These are phyloP conservation scores for Aphelinus atriplicis DNA, from an alignment of 1,140 invertebrate species.

Conservation along the genomic window DNA sequence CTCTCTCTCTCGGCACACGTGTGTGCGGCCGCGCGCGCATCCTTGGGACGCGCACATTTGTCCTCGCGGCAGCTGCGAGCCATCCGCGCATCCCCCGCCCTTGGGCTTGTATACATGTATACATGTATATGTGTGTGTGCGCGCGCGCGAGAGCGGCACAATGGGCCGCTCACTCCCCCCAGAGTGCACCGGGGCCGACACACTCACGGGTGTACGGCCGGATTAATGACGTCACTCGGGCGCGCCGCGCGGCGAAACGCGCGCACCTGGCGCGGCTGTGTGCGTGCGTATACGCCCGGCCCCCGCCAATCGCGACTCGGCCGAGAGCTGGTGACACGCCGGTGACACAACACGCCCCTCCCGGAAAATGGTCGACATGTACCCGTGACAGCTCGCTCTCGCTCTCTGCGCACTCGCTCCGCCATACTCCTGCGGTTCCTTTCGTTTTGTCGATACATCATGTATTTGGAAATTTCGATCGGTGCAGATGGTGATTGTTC, in stretches of 20 bases:
- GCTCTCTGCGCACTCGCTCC: too few relatives aligned
- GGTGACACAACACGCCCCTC: constrained; percentile 14
- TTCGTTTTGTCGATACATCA: too few relatives aligned
- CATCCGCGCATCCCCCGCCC: constrained; percentile 9
- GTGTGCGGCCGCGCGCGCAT: constrained; percentile 19
- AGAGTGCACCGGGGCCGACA: constrained; percentile 44
- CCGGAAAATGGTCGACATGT: constrained; percentile 28
- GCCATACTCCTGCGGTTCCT: too few relatives aligned
- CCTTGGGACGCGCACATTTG: constrained; percentile 3
- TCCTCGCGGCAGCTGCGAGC: constrained; percentile 16
- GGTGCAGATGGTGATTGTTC: too few relatives aligned
- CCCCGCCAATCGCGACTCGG: constrained; percentile 1
- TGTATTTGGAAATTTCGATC: too few relatives aligned
- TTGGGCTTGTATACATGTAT: constrained; percentile 48
- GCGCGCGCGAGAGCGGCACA: constrained; percentile 43
- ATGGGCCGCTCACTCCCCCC: constrained; percentile 55
- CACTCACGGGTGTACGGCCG: constrained; percentile 51
- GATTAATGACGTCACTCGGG: constrained; percentile 63
- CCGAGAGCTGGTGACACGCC: background rate
- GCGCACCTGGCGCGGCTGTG: constrained; percentile 57
- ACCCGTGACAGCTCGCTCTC: background rate
- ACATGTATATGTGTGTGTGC: too few relatives aligned
- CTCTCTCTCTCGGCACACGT: constrained; percentile 31
- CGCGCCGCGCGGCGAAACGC: constrained; percentile 43
- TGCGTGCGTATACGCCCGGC: constrained; percentile 17